Base-by-base conservation (phyloP, 1,140 invertebrate genomes). In the Drosophila bifasciata region DNA sequence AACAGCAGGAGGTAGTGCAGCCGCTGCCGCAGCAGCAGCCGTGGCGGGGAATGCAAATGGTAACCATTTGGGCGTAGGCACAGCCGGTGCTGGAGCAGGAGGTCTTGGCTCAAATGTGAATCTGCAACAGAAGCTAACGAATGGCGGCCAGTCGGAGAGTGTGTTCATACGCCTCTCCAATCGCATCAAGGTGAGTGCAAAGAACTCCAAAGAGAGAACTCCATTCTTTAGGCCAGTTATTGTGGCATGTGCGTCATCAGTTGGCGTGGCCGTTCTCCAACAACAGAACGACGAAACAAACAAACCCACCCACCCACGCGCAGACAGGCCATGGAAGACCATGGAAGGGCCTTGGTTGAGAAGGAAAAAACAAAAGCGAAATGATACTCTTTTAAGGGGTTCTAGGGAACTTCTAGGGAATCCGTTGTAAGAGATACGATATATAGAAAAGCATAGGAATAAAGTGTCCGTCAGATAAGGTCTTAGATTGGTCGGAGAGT, bases 131-230 rank as follows among this genome's bases (percentile, higher is more conserved):
- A 91, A 91, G 44, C 63, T 91, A 15, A 73, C 89, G 1, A 78
- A 83, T 56, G 85, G 94, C 84, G 92, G 91, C 5, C 96, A 97
- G 78, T 98, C 99, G 74, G 98, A 99, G 92, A 98, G 97, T 3
- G 97, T 99, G 19, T 99, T 99, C 91, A 94, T 99, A 76, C 94
- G 98, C 71, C 92, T 99, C 21, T 97, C 96, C 36, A 99, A 99
- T 92, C 95, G 98, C 84, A 98, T 99, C 23, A 98, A 98, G 94
- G 96, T 96, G 90, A 90, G 91, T 84, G 19, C 17, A 36, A 36
- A 36, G 32, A 36, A 36, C 4, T 8, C 32, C 7, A 3, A 16
- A 32, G 63, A 32, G 63, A 44, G 48, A 28, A 17, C 9, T 52
- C 1, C 25, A 46, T 17, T 41, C 8, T 44, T 21, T 0, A 17